Evolutionary conservation across 2,113 vertebrate species (phyloP).

Genomic region (Riparia riparia): DNA sequence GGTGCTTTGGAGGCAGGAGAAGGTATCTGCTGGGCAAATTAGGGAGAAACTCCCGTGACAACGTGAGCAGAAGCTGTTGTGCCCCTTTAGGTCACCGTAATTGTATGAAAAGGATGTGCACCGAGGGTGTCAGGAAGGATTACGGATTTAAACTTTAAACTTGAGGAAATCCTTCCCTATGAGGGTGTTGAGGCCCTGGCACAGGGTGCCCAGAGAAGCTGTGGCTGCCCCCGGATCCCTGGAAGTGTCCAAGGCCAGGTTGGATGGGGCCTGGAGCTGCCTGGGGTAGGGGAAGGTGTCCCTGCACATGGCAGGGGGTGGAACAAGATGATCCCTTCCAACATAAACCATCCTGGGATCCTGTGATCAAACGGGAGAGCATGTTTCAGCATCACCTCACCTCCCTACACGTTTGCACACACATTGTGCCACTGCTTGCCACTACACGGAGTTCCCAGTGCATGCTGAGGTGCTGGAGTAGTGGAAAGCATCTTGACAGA

Average conservation of each 20-base stretch:
- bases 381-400: not conserved
- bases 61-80: not conserved
- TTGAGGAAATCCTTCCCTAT: accelerated
- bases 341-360: not conserved
- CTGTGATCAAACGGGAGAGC: not conserved
- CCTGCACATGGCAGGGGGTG: not conserved
- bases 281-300: accelerated
- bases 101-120: not conserved
- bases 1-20: not conserved
- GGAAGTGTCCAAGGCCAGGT: accelerated
- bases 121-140: not conserved
- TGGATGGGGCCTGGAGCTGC: accelerated
- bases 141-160: not conserved
- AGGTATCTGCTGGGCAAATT: not conserved
- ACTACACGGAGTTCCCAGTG: not conserved
- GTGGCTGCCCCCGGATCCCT: not conserved
- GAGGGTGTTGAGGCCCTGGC: accelerated
- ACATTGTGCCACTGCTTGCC: not conserved
- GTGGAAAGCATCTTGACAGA: not conserved
- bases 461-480: not conserved
- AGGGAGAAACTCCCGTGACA: not conserved
- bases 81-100: not conserved
- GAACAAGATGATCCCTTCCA: not conserved
- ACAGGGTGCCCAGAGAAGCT: not conserved
- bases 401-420: not conserved